phyloP scores from a whole-genome alignment of 2,113 vertebrate species.

The Poicephalus gulielmi region DNA sequence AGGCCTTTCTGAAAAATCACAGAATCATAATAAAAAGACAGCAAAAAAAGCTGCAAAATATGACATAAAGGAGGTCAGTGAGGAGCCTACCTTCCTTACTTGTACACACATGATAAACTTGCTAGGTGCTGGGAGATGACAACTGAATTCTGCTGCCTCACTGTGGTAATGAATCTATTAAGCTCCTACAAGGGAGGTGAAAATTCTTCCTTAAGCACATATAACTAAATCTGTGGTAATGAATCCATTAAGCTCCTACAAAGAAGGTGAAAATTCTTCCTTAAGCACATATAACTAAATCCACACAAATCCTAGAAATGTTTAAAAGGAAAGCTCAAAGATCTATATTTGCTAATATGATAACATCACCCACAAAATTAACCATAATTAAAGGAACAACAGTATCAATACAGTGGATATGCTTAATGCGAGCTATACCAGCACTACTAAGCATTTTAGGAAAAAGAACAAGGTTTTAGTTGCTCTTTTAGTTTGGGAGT shows the following conservation, averaged over 20 bases:
- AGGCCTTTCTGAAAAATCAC: background rate
- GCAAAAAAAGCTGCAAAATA: background rate
- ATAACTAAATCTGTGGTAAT: background rate
- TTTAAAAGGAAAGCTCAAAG: background rate
- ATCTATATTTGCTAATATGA: background rate
- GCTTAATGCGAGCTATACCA: background rate
- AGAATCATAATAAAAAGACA: background rate
- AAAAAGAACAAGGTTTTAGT: background rate
- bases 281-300: background rate
- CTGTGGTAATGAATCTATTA: background rate
- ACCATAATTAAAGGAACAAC: background rate
- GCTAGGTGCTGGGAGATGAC: background rate
- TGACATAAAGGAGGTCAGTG: background rate
- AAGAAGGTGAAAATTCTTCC: background rate
- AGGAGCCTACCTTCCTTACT: background rate
- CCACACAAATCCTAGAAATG: background rate
- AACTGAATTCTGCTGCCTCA: slow-evolving; percentile 28
- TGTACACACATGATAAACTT: background rate
- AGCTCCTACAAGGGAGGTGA: background rate
- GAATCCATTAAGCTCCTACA: background rate
- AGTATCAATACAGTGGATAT: background rate
- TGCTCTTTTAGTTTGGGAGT: background rate
- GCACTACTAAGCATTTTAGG: background rate
- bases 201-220: background rate
- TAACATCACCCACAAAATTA: background rate